These are phyloP conservation scores for Cynopterus brachyotis DNA, from an alignment of 2,113 vertebrate species.

Conservation along the genomic window DNA sequence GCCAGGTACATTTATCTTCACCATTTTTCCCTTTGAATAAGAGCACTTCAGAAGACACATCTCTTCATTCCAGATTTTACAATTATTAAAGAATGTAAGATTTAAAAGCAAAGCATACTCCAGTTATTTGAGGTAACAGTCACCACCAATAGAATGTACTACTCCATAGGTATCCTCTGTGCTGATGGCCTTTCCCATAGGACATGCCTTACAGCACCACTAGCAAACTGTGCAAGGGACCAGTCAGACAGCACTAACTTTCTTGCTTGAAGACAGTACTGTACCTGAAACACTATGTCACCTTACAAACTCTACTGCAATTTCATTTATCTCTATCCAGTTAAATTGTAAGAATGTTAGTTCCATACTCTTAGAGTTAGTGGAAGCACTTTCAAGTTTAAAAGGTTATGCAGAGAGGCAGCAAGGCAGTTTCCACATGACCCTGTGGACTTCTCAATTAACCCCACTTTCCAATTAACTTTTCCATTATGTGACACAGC, in stretches of 20 bases:
- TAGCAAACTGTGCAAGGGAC: not conserved
- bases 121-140: not conserved
- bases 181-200: not conserved
- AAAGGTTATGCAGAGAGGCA: not conserved
- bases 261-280: not conserved
- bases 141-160: not conserved
- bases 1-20: not conserved
- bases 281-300: too few species aligned
- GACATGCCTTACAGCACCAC: rapidly evolving
- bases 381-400: not conserved
- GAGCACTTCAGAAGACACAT: not conserved
- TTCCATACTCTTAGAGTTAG: not conserved
- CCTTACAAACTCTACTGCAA: not conserved
- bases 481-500: not conserved
- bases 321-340: not conserved
- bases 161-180: not conserved
- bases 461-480: constrained; percentile 18
- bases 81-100: not conserved
- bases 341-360: not conserved
- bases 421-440: not conserved
- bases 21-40: not conserved
- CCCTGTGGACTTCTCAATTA: not conserved
- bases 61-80: not conserved
- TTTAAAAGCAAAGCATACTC: not conserved
- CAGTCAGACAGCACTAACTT: not conserved